A percentile compares a stretch with the other conserved stretches of the same genome.
Conservation (phyloP, 2,797 vertebrate genomes). For the Steatocranus sp. region DNA sequence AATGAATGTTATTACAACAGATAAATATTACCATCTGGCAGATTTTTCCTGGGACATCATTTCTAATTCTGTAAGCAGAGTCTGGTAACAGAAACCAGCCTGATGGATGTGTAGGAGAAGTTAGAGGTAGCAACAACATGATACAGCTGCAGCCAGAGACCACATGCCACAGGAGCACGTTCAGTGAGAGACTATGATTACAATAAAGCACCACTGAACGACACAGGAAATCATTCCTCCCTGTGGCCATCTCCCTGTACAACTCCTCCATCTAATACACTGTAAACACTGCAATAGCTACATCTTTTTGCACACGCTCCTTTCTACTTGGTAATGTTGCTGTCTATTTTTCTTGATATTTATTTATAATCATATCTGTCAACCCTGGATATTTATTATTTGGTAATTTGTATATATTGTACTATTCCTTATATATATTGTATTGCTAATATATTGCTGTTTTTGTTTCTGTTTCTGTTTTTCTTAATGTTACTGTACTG, state of each 20-base stretch:
- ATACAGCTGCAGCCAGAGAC: not conserved
- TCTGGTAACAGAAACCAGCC: not conserved
- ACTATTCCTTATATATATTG: not conserved
- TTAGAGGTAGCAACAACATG: not conserved
- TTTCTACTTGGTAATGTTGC: not conserved
- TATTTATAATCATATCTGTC: not conserved
- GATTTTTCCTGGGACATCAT: not conserved
- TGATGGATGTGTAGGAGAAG: not conserved
- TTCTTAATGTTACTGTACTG: not conserved
- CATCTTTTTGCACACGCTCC: not conserved
- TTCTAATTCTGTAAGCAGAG: conserved; percentile 10
- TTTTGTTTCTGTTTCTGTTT: not conserved
- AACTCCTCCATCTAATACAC: not conserved
- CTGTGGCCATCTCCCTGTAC: not conserved
- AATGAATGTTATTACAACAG: not conserved
- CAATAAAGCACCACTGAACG: not conserved
- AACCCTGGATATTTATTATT: not conserved
- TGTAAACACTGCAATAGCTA: not conserved
- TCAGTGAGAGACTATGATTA: not conserved
- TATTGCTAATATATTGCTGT: not conserved
- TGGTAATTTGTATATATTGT: not conserved
- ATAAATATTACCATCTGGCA: conserved; percentile 16
- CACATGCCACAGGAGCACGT: not conserved
- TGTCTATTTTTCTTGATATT: not conserved
- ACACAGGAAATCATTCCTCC: not conserved